Conservation (phyloP, 2,797 vertebrate species). For the Tokudaia tokunoshimensis region DNA sequence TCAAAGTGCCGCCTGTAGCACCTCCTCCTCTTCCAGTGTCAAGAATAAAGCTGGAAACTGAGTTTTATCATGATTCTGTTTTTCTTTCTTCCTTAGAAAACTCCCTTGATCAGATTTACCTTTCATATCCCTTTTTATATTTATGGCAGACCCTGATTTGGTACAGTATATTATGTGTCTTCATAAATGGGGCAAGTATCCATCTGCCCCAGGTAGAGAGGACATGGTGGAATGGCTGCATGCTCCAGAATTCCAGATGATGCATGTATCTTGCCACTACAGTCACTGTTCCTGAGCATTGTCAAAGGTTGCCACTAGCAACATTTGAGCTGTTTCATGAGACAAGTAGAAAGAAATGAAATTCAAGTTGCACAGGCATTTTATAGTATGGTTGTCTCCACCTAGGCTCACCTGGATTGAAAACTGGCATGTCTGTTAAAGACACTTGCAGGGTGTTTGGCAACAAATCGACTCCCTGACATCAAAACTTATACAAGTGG, state of each 20-base stretch:
- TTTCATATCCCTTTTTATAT: background rate
- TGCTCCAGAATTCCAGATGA: background rate
- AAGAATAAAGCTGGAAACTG: background rate
- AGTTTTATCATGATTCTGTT: background rate
- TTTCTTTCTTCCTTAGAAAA: background rate
- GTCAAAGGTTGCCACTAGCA: background rate
- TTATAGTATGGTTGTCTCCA: background rate
- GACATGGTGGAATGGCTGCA: background rate
- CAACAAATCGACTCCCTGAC: no score
- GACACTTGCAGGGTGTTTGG: no score
- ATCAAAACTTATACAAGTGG: no score
- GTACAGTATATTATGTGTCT: background rate
- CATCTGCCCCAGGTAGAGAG: background rate
- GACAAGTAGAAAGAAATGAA: background rate
- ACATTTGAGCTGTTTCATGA: background rate
- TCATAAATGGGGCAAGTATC: background rate
- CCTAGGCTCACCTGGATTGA: no score
- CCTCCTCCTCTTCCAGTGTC: background rate
- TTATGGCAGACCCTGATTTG: background rate
- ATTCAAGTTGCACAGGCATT: background rate
- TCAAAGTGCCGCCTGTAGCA: background rate
- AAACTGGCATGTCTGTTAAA: no score
- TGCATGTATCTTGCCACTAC: background rate
- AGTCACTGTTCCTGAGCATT: background rate
- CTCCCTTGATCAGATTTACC: background rate